Evolutionary conservation across 2,888 invertebrate species (phyloP).

Genomic region (Prenolepis imparis): DNA sequence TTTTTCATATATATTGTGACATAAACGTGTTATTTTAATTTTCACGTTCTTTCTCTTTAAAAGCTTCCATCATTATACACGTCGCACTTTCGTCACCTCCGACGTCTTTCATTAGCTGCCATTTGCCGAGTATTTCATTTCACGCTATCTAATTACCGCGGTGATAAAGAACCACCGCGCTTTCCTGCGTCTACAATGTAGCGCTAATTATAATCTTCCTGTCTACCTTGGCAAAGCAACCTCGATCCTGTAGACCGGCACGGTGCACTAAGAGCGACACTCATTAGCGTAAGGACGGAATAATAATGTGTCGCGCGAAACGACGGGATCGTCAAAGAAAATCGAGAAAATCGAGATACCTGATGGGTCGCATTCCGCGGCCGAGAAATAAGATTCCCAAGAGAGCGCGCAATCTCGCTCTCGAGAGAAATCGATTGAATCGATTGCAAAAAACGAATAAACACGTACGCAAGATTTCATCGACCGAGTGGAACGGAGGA

Average conservation of each 20-base stretch:
- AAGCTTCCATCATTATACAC: background rate
- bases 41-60: background rate
- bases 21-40: background rate
- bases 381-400: constrained; percentile 55
- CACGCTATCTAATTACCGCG: constrained; percentile 42
- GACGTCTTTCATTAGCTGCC: constrained; percentile 18
- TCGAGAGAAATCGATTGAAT: constrained; percentile 42
- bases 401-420: constrained; percentile 30
- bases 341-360: constrained; percentile 53
- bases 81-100: constrained; percentile 29
- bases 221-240: constrained; percentile 47
- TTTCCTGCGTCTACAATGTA: constrained; percentile 10
- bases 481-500: background rate
- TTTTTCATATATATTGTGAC: background rate
- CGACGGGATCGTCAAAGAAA: constrained; percentile 33
- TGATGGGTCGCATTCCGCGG: constrained; percentile 58
- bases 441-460: constrained; percentile 31
- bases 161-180: constrained; percentile 6
- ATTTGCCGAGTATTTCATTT: constrained; percentile 22
- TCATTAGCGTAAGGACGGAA: constrained; percentile 2
- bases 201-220: constrained; percentile 56
- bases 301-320: constrained; percentile 32
- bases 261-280: constrained; percentile 27
- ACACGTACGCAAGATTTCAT: constrained; percentile 1
- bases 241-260: constrained; percentile 29